Percentiles rank a stretch among this genome's conserved stretches.
Conservation (phyloP, 2,888 invertebrate genomes). For the Meghimatium bilineatum region DNA sequence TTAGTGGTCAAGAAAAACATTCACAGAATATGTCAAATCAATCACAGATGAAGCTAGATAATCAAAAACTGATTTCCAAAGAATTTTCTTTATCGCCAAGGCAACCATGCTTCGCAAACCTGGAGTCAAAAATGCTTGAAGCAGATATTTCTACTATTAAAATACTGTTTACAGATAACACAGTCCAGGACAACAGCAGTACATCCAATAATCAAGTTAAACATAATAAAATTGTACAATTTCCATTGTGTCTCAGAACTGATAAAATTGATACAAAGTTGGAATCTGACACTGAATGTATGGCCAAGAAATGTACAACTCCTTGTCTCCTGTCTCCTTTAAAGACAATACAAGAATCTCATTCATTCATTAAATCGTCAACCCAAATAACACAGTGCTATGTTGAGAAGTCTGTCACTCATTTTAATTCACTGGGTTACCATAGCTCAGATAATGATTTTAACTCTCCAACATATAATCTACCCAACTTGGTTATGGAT, state of each 20-base stretch:
- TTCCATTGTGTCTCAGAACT: not conserved
- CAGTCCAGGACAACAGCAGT: not conserved
- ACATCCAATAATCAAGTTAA: not conserved
- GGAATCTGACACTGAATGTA: not conserved
- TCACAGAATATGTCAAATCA: constrained; percentile 19
- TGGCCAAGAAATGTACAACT: not conserved
- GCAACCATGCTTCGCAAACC: constrained; percentile 40
- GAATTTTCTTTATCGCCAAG: constrained; percentile 42
- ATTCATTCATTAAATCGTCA: not conserved
- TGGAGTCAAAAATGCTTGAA: constrained; percentile 20
- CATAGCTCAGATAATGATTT: constrained; percentile 7
- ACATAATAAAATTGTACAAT: not conserved
- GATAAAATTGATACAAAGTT: not conserved
- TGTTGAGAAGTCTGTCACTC: not conserved
- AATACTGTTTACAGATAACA: constrained; percentile 12
- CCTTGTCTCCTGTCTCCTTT: not conserved
- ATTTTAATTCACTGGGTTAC: not conserved
- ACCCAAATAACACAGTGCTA: not conserved
- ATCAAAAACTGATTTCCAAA: constrained; percentile 2
- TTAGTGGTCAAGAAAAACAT: constrained; percentile 10
- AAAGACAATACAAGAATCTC: not conserved
- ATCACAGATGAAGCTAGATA: constrained; percentile 9
- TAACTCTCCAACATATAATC: constrained; percentile 61
- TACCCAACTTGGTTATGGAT: constrained; percentile 63
- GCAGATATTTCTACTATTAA: constrained; percentile 2